These are phyloP conservation scores for Tachypleus tridentatus DNA, from an alignment of 1,140 invertebrate species.

Conservation along the genomic window DNA sequence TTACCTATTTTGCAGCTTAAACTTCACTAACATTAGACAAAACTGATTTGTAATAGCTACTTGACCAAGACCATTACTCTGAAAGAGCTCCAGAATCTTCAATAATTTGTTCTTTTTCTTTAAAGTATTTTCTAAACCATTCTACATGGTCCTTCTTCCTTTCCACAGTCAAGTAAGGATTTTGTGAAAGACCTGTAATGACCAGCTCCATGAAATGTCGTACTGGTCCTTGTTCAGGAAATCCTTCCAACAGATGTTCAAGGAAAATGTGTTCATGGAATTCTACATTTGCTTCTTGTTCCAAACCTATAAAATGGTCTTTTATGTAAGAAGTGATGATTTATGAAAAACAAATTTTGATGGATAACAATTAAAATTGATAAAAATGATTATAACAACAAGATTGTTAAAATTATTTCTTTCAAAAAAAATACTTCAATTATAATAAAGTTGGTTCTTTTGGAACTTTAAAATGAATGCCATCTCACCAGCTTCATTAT, in stretches of 20 bases:
- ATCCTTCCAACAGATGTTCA: constrained; percentile 76
- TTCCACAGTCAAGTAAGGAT: constrained; percentile 72
- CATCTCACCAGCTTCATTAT: constrained; percentile 83
- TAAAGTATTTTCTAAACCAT: constrained; percentile 89
- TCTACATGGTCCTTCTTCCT: constrained; percentile 81
- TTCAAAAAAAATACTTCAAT: no score
- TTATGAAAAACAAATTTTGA: constrained; percentile 5
- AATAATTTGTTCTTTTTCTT: constrained; percentile 59
- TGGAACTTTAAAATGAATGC: not conserved
- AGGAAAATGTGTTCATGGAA: constrained; percentile 91
- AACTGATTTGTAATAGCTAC: no score
- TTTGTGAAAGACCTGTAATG: constrained; percentile 83
- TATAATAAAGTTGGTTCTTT: no score
- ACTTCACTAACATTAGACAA: no score
- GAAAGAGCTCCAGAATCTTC: constrained; percentile 34
- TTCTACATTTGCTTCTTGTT: constrained; percentile 61
- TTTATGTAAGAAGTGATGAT: constrained; percentile 9
- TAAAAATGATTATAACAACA: not conserved
- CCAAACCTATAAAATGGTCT: constrained; percentile 46
- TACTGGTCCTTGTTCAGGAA: constrained; percentile 75
- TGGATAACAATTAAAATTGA: constrained; percentile 7
- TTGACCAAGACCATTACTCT: no score
- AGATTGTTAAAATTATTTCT: no score
- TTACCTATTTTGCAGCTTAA: no score
- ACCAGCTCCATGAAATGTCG: constrained; percentile 96